phyloP scores from a whole-genome alignment of 1,140 invertebrate species.

The Drosophila orosa region DNA sequence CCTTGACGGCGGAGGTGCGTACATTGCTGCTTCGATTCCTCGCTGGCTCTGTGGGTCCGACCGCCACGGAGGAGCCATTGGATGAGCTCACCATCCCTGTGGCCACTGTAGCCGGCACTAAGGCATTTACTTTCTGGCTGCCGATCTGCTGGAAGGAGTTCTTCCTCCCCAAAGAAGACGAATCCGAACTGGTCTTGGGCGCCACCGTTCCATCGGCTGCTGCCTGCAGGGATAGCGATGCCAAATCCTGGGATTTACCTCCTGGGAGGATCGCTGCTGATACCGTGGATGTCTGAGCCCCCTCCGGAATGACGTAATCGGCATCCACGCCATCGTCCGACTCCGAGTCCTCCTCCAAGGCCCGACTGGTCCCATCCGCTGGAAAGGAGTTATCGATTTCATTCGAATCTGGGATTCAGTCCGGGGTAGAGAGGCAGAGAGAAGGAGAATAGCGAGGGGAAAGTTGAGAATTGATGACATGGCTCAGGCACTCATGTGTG shows the following conservation, averaged over 20 bases:
- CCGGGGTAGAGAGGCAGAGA: not conserved
- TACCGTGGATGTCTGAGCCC: conserved; percentile 25
- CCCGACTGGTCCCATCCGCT: conserved; percentile 37
- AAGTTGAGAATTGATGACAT: conserved; percentile 47
- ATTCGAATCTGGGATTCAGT: conserved; percentile 63
- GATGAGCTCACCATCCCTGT: conserved; percentile 21
- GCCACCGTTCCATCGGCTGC: conserved; percentile 23
- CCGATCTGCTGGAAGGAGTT: conserved; percentile 72
- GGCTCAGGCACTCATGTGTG: conserved; percentile 33
- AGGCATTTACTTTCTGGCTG: conserved; percentile 71
- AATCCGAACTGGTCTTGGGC: conserved; percentile 31
- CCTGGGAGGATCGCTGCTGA: conserved; percentile 31
- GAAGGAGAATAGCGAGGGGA: not conserved
- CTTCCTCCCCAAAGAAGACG: conserved; percentile 33
- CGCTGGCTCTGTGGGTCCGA: conserved; percentile 30
- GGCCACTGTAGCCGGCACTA: conserved; percentile 44
- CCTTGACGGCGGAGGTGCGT: conserved; percentile 67
- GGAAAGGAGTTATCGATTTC: conserved; percentile 82
- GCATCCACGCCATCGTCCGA: conserved; percentile 39
- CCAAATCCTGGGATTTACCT: conserved; percentile 62
- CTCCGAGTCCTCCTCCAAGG: conserved; percentile 28
- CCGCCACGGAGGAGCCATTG: conserved; percentile 11
- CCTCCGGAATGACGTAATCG: conserved; percentile 72
- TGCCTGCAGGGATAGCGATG: conserved; percentile 70
- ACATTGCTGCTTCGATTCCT: conserved; percentile 30